Evolutionary conservation across 2,113 vertebrate genomes (phyloP).

Genomic region (Cinclus mexicanus): DNA sequence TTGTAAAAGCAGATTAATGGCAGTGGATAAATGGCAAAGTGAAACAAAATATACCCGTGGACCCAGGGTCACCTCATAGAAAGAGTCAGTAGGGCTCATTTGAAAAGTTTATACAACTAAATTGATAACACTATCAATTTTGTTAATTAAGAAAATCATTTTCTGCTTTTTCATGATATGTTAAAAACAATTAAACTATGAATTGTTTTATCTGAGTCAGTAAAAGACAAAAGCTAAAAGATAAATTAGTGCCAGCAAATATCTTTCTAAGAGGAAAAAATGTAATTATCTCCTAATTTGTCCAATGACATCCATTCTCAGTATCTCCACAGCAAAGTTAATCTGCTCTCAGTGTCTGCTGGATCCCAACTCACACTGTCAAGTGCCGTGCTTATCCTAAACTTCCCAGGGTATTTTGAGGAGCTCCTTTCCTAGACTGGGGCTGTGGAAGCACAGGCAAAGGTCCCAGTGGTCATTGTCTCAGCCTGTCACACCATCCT

Average conservation of each 20-base stretch:
- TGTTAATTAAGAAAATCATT: background rate
- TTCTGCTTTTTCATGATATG: background rate
- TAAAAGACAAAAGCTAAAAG: background rate
- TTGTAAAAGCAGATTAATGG: background rate
- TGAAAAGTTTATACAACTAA: background rate
- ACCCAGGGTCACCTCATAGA: background rate
- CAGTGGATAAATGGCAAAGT: background rate
- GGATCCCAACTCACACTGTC: background rate
- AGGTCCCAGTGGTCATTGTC: background rate
- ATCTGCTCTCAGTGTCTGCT: background rate
- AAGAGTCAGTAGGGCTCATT: background rate
- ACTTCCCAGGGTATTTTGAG: background rate
- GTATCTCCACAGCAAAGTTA: background rate
- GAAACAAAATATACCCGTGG: background rate
- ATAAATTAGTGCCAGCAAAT: background rate
- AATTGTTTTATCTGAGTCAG: background rate
- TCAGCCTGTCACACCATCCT: rapidly evolving
- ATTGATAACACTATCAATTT: background rate
- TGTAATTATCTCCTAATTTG: background rate
- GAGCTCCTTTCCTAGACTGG: rapidly evolving
- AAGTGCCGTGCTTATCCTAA: background rate
- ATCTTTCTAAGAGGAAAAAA: background rate
- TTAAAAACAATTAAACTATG: background rate
- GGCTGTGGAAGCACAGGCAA: background rate
- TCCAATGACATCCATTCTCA: background rate